Percentiles rank a stretch among this genome's conserved stretches.
phyloP scores from a whole-genome alignment of 2,797 vertebrate genomes.

The Gallirallus australis region DNA sequence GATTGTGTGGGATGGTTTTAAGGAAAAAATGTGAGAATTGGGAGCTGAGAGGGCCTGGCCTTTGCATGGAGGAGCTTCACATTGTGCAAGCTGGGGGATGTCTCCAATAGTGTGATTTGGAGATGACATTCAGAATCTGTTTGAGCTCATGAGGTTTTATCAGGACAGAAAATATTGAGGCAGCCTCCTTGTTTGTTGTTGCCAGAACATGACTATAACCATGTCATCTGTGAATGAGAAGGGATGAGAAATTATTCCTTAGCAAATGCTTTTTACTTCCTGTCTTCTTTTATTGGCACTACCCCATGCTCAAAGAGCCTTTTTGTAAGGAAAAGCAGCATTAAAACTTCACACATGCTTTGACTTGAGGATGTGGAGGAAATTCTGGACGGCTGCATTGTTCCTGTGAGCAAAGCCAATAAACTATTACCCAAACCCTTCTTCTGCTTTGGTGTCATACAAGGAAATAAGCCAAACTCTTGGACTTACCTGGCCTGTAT shows the following conservation, averaged over 20 bases:
- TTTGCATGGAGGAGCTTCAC: background rate
- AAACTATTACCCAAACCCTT: background rate
- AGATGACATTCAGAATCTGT: background rate
- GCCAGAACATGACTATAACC: background rate
- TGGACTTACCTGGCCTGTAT: constrained; percentile 1
- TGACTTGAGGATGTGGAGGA: constrained; percentile 9
- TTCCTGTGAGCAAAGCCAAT: background rate
- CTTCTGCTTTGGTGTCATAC: constrained; percentile 5
- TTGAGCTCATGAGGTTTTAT: background rate
- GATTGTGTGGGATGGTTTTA: background rate
- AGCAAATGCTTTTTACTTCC: background rate
- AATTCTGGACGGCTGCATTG: background rate
- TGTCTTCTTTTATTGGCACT: background rate
- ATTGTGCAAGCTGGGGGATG: background rate
- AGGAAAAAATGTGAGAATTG: background rate
- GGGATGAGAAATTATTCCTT: background rate
- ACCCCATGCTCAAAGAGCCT: background rate
- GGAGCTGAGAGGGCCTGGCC: background rate
- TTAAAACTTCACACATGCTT: constrained; percentile 27
- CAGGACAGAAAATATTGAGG: background rate
- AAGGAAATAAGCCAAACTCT: constrained; percentile 21
- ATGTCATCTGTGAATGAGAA: background rate
- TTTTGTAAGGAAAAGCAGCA: background rate
- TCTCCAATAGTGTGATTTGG: background rate
- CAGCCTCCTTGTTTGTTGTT: background rate